Conservation (phyloP, 1,140 invertebrate species). For the Stenopsyche tienmushanensis region DNA sequence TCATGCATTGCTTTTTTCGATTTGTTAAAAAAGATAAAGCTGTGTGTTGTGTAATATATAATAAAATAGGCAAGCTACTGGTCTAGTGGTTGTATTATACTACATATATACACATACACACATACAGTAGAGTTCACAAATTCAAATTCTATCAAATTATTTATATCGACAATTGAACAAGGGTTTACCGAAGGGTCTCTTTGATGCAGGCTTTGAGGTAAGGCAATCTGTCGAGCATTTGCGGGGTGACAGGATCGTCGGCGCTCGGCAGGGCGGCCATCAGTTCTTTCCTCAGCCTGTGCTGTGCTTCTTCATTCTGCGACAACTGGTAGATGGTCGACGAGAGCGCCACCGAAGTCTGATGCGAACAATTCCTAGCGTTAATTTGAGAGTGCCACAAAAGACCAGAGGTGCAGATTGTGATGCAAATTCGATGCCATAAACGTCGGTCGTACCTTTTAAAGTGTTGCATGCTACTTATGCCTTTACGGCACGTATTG, state of each 20-base stretch:
- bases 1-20: no score
- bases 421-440: slow-evolving; percentile 13
- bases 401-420: not conserved
- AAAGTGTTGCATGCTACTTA: slow-evolving; percentile 1
- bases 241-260: slow-evolving; percentile 60
- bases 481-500: slow-evolving; percentile 30
- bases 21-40: no score
- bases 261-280: slow-evolving; percentile 57
- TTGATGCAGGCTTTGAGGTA: slow-evolving; percentile 88
- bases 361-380: slow-evolving; percentile 11
- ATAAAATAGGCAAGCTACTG: no score
- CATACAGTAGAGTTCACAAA: no score
- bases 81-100: no score
- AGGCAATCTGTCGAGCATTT: slow-evolving; percentile 68
- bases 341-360: slow-evolving; percentile 77
- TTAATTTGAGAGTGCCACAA: no score
- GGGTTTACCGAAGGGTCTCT: slow-evolving; percentile 76
- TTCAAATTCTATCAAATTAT: no score
- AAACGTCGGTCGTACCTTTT: not conserved
- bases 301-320: slow-evolving; percentile 72
- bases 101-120: no score
- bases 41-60: no score
- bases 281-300: slow-evolving; percentile 71
- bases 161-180: not conserved
- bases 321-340: slow-evolving; percentile 81